Conservation (phyloP, 1,140 invertebrate species). For the Formica selysi region DNA sequence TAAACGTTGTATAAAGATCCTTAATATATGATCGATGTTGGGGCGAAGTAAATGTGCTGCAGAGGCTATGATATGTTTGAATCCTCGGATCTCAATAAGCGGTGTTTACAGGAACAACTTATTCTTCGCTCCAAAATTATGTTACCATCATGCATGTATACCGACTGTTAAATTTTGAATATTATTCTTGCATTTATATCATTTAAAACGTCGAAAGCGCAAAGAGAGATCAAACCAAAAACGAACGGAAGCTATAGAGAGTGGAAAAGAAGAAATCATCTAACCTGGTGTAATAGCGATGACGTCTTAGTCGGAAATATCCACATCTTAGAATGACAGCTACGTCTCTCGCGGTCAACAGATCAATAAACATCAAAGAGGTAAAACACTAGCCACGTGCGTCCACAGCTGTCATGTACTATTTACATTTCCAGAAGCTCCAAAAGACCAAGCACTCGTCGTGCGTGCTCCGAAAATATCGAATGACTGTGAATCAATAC, state of each 20-base stretch:
- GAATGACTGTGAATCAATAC: neutral
- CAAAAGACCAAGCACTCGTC: neutral
- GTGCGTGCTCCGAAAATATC: neutral
- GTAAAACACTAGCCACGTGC: constrained; percentile 13
- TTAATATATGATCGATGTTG: neutral
- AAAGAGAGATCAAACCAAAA: neutral
- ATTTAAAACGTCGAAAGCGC: neutral
- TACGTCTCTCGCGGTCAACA: neutral
- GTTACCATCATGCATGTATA: neutral
- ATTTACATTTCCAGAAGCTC: constrained; percentile 5
- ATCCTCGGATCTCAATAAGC: neutral
- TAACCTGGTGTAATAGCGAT: constrained; percentile 12
- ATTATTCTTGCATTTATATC: neutral
- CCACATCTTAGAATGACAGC: constrained; percentile 19
- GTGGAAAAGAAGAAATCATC: neutral
- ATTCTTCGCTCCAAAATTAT: constrained; percentile 5
- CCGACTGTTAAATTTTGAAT: neutral
- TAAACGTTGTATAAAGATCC: neutral
- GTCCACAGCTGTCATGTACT: constrained; percentile 28
- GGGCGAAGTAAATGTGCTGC: neutral
- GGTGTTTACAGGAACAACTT: neutral
- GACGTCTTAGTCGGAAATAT: constrained; percentile 14
- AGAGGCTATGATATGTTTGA: neutral
- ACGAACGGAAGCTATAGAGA: neutral
- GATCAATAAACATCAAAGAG: constrained; percentile 32